Evolutionary conservation across 2,888 invertebrate species (phyloP), one percentile per base, ranked within the genome.

Genomic region (Melanophora roralis): DNA sequence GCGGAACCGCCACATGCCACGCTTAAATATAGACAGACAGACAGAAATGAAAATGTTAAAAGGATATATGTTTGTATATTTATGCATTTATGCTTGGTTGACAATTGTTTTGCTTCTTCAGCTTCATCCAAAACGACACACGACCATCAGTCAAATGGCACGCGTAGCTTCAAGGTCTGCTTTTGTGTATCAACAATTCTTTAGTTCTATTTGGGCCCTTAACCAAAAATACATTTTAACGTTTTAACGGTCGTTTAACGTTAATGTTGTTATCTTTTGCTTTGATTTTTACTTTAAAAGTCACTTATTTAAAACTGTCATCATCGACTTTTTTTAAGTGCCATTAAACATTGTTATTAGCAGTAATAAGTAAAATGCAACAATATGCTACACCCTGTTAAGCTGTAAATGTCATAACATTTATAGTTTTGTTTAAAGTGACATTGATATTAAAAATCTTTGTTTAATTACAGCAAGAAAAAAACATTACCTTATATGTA

Each of bases 91-190:
- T 34, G 14, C n/a, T 21, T 53, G 49, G 59, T 43, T 47, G 19
- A 43, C 62, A 45, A 72, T 77, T 62, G 38, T 55, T 74, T 53
- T 53, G n/a, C 11, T 45, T 59, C 49, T 45, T 23, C 16, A 62
- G 49, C 55, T 67, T 71, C 65, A 75, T 62, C 60, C 62, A 43
- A 55, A 43, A 38, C 43, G 83, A 53, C 83, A 64, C 82, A 81
- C 82, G 82, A 82, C 82, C 77, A 77, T 72, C 80, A 81, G 76
- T 77, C 74, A 76, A 78, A 72, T 72, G 82, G 82, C 83, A 83
- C 83, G 83, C 83, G 83, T 59, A 78, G 57, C 65, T 47, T 78
- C 68, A 76, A 74, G 80, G 76, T 64, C 67, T 75, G 23, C 12
- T 32, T 40, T 49, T 53, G 38, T 43, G 43, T 34, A n/a, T 9